Percentiles rank a stretch among this genome's conserved stretches.
Conservation (phyloP, 2,888 invertebrate species). For the Brenthis hecate region DNA sequence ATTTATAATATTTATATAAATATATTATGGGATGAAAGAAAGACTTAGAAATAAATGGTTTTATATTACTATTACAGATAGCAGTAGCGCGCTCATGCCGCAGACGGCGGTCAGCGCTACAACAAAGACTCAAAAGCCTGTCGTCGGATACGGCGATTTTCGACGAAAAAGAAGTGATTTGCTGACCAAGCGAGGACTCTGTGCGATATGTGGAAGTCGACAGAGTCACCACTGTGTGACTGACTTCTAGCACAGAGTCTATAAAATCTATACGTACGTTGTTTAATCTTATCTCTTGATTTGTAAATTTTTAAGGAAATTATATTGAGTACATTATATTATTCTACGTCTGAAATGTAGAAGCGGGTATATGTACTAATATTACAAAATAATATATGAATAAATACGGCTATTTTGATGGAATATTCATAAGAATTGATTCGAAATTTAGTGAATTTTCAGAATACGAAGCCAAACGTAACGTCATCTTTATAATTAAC, state of each 20-base stretch:
- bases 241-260: conserved; percentile 72
- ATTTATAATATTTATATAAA: not conserved
- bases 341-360: no score
- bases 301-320: conserved; percentile 1
- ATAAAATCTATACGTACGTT: conserved; percentile 28
- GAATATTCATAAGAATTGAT: no score
- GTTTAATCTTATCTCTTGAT: conserved; percentile 29
- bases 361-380: no score
- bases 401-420: no score
- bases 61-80: conserved; percentile 53
- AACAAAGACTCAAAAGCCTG: conserved; percentile 90
- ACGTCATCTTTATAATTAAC: not conserved
- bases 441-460: no score
- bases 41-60: not conserved
- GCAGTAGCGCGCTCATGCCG: conserved; percentile 82
- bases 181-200: conserved; percentile 98
- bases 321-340: conserved; percentile 6
- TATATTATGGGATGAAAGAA: not conserved
- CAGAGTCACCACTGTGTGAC: conserved; percentile 95
- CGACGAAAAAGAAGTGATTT: conserved; percentile 94
- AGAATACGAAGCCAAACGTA: not conserved
- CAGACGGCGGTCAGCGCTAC: conserved; percentile 88
- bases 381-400: no score
- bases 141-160: conserved; percentile 92
- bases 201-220: conserved; percentile 95